These are phyloP conservation scores for Polylopha cassiicola DNA, from an alignment of 2,888 invertebrate species.

Conservation along the genomic window DNA sequence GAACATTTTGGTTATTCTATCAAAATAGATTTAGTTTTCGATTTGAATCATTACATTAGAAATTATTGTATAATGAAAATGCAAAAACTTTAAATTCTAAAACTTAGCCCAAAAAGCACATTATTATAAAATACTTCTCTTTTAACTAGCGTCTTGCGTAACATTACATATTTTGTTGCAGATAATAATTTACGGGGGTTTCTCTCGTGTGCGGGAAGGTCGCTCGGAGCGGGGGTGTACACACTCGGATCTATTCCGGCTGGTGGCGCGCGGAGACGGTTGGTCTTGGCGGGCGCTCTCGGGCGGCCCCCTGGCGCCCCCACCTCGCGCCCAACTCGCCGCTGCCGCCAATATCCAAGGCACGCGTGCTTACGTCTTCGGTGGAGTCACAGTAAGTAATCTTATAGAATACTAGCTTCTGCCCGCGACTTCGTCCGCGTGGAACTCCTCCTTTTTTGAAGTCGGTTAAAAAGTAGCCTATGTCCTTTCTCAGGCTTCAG, in stretches of 20 bases:
- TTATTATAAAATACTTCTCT: no score
- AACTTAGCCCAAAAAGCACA: no score
- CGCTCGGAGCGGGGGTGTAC: conserved; percentile 57
- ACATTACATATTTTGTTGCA: no score
- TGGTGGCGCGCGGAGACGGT: conserved; percentile 31
- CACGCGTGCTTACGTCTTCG: conserved; percentile 87
- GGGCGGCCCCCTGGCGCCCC: conserved; percentile 73
- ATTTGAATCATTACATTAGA: no score
- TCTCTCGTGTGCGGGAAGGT: conserved; percentile 61
- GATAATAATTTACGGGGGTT: conserved; percentile 67
- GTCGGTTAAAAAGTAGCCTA: no score
- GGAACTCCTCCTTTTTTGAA: no score
- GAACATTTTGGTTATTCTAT: no score
- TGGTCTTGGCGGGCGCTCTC: conserved; percentile 48
- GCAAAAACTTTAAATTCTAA: no score
- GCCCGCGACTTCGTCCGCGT: not conserved
- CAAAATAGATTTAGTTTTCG: no score
- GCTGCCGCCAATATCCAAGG: conserved; percentile 77
- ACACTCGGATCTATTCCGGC: conserved; percentile 65
- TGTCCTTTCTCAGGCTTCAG: no score
- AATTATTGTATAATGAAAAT: no score
- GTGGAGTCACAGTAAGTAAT: conserved; percentile 82
- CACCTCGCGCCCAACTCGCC: conserved; percentile 86
- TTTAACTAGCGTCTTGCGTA: no score
- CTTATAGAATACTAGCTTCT: not conserved